These are phyloP conservation scores for Pelusios castaneus DNA, from an alignment of 2,113 vertebrate genomes.

Conservation along the genomic window DNA sequence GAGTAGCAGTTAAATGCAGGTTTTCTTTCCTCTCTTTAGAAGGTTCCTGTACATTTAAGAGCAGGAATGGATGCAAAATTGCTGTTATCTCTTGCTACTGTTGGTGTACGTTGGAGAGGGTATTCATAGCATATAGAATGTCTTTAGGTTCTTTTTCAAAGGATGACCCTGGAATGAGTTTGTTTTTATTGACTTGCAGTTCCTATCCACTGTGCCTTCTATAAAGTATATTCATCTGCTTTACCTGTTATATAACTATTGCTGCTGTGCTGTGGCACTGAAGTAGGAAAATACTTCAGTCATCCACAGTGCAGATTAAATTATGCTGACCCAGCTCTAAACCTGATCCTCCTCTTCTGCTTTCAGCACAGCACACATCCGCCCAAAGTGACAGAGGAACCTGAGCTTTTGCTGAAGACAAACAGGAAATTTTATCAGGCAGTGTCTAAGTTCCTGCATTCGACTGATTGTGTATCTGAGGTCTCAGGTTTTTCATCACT, in stretches of 20 bases:
- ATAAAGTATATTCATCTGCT: fast-evolving
- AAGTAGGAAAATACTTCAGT: too few relatives aligned
- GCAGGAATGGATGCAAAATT: fast-evolving
- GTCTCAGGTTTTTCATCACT: background rate
- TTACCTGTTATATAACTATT: fast-evolving
- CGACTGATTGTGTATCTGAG: background rate
- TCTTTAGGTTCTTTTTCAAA: fast-evolving
- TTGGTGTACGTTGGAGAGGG: background rate
- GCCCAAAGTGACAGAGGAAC: background rate
- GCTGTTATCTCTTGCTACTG: background rate
- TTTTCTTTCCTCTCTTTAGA: fast-evolving
- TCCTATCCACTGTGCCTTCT: fast-evolving
- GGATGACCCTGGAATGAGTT: fast-evolving
- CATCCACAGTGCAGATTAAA: fast-evolving
- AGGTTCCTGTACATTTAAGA: fast-evolving
- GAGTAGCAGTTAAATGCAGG: fast-evolving
- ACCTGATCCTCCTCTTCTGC: fast-evolving
- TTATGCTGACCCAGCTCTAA: fast-evolving
- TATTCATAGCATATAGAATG: fast-evolving
- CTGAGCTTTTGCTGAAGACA: background rate
- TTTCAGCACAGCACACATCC: fast-evolving
- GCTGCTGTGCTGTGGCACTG: fast-evolving
- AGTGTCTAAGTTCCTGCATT: background rate
- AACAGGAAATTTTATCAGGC: background rate
- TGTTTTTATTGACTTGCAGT: fast-evolving